phyloP scores from a whole-genome alignment of 2,888 invertebrate genomes.

The Andrena hattorfiana region DNA sequence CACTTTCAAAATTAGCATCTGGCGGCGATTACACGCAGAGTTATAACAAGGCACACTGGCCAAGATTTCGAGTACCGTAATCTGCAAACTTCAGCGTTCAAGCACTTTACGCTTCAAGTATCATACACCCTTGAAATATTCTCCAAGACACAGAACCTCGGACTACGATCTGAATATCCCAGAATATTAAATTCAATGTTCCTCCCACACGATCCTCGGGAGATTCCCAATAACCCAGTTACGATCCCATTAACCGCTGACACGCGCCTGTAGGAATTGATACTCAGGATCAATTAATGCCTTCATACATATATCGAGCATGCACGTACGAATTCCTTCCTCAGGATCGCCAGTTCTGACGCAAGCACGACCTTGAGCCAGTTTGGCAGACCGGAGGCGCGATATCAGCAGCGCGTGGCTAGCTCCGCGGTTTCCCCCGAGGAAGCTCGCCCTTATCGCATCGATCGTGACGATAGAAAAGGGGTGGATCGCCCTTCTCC shows the following conservation, averaged over 20 bases:
- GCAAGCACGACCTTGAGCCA: constrained; percentile 66
- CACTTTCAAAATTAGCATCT: neutral
- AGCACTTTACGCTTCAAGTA: no score
- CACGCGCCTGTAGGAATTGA: constrained; percentile 31
- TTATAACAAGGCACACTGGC: no score
- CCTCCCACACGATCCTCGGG: neutral
- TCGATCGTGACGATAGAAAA: constrained; percentile 30
- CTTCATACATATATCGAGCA: constrained; percentile 15
- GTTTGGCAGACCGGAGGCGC: constrained; percentile 33
- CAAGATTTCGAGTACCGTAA: no score
- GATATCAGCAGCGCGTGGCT: constrained; percentile 42
- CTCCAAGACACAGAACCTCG: neutral
- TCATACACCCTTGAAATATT: no score
- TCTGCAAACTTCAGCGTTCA: no score
- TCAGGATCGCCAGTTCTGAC: constrained; percentile 59
- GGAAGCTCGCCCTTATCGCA: constrained; percentile 48
- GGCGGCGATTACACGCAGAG: neutral
- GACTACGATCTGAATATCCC: neutral
- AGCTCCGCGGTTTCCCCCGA: constrained; percentile 24
- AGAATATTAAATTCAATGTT: no score
- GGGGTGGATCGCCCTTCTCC: constrained; percentile 8
- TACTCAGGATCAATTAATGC: constrained; percentile 52
- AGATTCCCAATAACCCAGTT: neutral
- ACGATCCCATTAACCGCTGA: neutral
- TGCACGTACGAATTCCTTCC: constrained; percentile 67